Evolutionary conservation across 2,888 invertebrate species (phyloP), one percentile per base, ranked within the genome.

Genomic region (Zeuzera pyrina): DNA sequence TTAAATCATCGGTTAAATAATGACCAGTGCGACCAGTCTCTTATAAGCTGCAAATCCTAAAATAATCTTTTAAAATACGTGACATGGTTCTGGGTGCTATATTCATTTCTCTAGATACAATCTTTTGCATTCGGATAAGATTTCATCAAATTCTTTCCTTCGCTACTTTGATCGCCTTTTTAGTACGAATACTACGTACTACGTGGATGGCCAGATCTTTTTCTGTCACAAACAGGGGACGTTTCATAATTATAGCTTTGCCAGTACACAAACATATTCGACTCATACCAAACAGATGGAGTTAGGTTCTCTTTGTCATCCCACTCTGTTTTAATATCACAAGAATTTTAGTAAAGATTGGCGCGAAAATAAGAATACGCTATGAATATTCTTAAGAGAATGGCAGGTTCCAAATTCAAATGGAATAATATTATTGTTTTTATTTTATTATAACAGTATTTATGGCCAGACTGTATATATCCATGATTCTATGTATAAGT

Each of bases 11-110:
- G n/a, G n/a, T n/a, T n/a, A n/a, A n/a, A n/a, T n/a, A n/a, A n/a
- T n/a, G n/a, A n/a, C n/a, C n/a, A n/a, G n/a, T n/a, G n/a, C n/a
- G n/a, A n/a, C n/a, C n/a, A n/a, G n/a, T n/a, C n/a, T n/a, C n/a
- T n/a, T n/a, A n/a, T n/a, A n/a, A n/a, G n/a, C n/a, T n/a, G n/a
- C n/a, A n/a, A n/a, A n/a, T n/a, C n/a, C n/a, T n/a, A n/a, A n/a
- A n/a, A n/a, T n/a, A n/a, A n/a, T 35, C 33, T 35, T 30, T 38
- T 30, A 34, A 30, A 33, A 35, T 35, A 34, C 35, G 35, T 28
- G 37, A 38, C 33, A 38, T 38, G 31, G 28, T 35, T 32, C 32
- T 34, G 23, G 32, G 37, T 32, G 34, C 33, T 41, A 41, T 35
- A 16, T 41, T 39, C 30, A 34, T 41, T 22, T 37, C 35, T 33